Evolutionary conservation across 2,113 vertebrate genomes (phyloP).

Genomic region (Puntigrus tetrazona): DNA sequence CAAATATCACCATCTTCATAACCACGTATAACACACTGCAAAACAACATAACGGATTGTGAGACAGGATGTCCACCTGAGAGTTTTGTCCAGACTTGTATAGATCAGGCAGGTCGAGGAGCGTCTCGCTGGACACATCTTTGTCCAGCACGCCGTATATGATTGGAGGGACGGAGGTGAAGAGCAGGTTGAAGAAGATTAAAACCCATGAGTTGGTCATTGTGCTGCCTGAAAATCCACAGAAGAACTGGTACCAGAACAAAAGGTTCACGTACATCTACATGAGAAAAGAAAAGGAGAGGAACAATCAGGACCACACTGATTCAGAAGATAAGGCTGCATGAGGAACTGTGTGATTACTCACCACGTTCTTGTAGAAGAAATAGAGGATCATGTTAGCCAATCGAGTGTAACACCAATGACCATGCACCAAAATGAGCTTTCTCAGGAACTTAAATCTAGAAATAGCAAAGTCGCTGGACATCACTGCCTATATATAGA

Average conservation of each 20-base stretch:
- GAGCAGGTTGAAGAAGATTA: slow-evolving; percentile 97
- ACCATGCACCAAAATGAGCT: slow-evolving; percentile 93
- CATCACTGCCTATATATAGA: slow-evolving; percentile 76
- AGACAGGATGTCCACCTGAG: slow-evolving; percentile 72
- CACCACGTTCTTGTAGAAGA: slow-evolving; percentile 99
- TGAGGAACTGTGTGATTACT: slow-evolving; percentile 72
- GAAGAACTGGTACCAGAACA: slow-evolving; percentile 99
- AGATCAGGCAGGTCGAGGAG: slow-evolving; percentile 87
- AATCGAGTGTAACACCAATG: slow-evolving; percentile 97
- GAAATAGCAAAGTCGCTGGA: slow-evolving; percentile 85
- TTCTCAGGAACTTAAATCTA: slow-evolving; percentile 89
- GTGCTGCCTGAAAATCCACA: slow-evolving; percentile 95
- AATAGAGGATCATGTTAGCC: slow-evolving; percentile 98
- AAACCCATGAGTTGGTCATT: slow-evolving; percentile 98
- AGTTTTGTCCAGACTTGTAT: slow-evolving; percentile 89
- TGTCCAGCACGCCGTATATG: slow-evolving; percentile 92
- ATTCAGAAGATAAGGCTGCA: not conserved
- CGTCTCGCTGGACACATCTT: slow-evolving; percentile 83
- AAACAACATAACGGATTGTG: slow-evolving; percentile 65
- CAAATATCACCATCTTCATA: not conserved
- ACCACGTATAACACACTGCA: not conserved
- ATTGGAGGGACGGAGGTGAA: slow-evolving; percentile 97
- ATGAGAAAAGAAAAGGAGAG: slow-evolving; percentile 34
- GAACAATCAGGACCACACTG: not conserved
- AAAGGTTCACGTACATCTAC: slow-evolving; percentile 96